Base-by-base conservation (phyloP, 2,113 vertebrate species). In the Myrmecobius fasciatus region DNA sequence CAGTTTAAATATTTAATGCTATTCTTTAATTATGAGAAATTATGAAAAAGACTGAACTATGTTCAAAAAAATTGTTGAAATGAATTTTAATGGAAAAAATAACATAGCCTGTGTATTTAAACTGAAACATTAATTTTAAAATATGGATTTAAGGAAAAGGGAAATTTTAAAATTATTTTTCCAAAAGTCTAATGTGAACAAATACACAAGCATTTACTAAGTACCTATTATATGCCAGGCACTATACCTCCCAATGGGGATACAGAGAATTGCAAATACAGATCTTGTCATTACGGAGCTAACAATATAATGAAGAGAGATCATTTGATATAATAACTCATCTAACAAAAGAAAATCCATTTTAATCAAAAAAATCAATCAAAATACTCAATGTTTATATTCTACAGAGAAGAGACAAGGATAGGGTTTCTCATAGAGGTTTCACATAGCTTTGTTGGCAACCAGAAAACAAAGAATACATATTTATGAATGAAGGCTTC, bases 131-230 rank as follows among this genome's bases (percentile, higher is more conserved):
- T 67, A 11, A 67, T 67, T 36, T 67, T 10, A 31, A 31, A 36
- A 67, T 3, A 67, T 67, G 31, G 12, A 67, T 36, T 67, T 67
- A 67, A 67, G 8, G 9, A 60, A 12, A 67, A 36, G 12, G 14
- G 28, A 67, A 12, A 67, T 36, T 14, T 67, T 17, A 36, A 36
- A 67, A 67, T 67, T 67, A 17, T 36, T 67, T 36, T 31, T 36
- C 6, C 11, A 67, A 31, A 36, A 36, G 11, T 67, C 56, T 36
- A 67, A 36, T 67, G 56, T 56, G 26, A 28, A 56, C 26, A 56
- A 56, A 28, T 89, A 93, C 56, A 89, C 22, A 92, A 88, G 88
- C 91, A 11, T 75, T 96, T 28, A 92, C 24, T 88, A 28, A 54
- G 25, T 20, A 52, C 25, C 12, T 89, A 91, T 24, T 91, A 56